These are phyloP conservation scores for Ennomos erosarius DNA, from an alignment of 2,888 invertebrate genomes.

Conservation along the genomic window DNA sequence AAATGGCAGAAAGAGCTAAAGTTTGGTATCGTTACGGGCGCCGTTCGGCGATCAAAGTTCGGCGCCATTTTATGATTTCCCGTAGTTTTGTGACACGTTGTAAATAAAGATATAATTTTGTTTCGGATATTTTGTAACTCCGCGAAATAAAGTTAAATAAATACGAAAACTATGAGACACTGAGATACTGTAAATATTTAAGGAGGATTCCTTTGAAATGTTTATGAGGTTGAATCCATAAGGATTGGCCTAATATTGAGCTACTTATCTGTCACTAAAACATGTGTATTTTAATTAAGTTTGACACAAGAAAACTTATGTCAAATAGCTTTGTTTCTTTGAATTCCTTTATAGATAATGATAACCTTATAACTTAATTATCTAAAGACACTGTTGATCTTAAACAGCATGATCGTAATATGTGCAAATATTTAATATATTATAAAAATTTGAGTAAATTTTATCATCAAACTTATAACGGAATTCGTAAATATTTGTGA, in stretches of 20 bases:
- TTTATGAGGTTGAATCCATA: not conserved
- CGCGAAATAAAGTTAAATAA: not conserved
- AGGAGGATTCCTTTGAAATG: not conserved
- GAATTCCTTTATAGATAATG: not conserved
- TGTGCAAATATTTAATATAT: too few species aligned
- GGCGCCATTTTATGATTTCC: conserved; percentile 39
- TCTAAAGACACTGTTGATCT: not conserved
- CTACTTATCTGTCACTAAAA: too few species aligned
- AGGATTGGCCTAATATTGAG: too few species aligned
- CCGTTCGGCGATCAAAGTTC: conserved; percentile 62
- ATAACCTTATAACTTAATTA: conserved; percentile 5
- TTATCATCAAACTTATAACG: conserved; percentile 1
- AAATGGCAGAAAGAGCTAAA: conserved; percentile 64
- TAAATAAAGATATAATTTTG: conserved; percentile 22
- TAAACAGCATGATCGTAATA: too few species aligned
- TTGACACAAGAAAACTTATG: too few species aligned
- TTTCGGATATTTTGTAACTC: conserved; percentile 4
- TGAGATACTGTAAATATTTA: too few species aligned
- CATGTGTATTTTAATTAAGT: too few species aligned
- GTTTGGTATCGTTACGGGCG: conserved; percentile 57
- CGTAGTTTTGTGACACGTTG: conserved; percentile 24
- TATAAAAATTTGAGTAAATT: too few species aligned
- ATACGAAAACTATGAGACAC: too few species aligned
- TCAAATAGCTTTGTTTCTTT: conserved; percentile 5
- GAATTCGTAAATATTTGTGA: not conserved